Base-by-base conservation (phyloP, 1,140 invertebrate genomes). In the Kradibia gibbosae region DNA sequence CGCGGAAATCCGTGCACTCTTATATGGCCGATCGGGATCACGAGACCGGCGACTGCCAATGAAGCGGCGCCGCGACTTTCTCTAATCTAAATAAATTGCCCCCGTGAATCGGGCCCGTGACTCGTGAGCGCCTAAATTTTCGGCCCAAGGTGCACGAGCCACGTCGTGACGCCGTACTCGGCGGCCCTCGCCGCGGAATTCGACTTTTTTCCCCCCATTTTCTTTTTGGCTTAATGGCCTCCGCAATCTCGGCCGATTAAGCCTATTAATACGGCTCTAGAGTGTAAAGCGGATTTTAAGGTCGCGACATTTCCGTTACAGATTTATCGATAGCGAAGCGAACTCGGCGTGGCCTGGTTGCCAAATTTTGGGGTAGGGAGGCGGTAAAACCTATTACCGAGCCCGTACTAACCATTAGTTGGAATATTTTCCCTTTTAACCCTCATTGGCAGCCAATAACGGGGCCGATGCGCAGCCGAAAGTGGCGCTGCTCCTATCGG, bases 1-100 rank as follows among this genome's bases (percentile, higher is more conserved):
- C 31, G 57, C 57, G 67, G 67, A 79, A 79, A 79, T 72, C 17
- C 70, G 25, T 36, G 53, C 53, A 25, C 20, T 1, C 28, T 36
- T 31, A 42, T 48, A 70, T 3, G 25, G 57, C 13, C 22, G 53
- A 80, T 65, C 55, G 45, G 22, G 39, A 80, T 36, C 53, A 17
- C 34, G 50, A 72, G 31, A 72, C 1, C 42, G 42, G 34, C 42
- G 36, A 83, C 83, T 73, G 53, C 81, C 82, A 73, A 81, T 28
- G 62, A 77, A 71, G 74, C 53, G 83, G 86, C 85, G 17, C 7
- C 45, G 45, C 17, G 45, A 87, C 87, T 88, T 88, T 88, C 86
- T 86, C 86, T 84, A 77, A 85, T 84, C 81, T 85, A 85, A 88
- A 86, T 87, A 85, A 78, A 84, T 83, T 81, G 71, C 65, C 45